phyloP scores from a whole-genome alignment of 2,888 invertebrate species.

The Pediacus dermestoides region DNA sequence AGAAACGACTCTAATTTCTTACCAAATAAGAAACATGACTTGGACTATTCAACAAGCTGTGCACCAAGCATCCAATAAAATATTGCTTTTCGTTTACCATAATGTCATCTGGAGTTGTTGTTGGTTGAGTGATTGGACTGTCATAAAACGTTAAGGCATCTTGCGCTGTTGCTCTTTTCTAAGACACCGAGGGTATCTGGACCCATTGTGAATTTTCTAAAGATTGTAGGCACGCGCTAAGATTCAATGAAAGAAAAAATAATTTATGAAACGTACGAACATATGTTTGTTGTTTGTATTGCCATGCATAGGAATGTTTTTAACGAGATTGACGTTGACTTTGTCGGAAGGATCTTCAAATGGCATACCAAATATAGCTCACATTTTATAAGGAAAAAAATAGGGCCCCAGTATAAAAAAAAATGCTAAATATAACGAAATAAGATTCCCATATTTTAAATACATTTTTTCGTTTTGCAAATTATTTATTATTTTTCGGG shows the following conservation, averaged over 20 bases:
- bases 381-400: no score
- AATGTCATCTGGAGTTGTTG: neutral
- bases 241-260: constrained; percentile 43
- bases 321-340: no score
- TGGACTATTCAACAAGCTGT: constrained; percentile 7
- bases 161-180: constrained; percentile 41
- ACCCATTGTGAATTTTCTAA: constrained; percentile 43
- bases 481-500: no score
- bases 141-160: constrained; percentile 28
- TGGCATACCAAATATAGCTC: no score
- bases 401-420: no score
- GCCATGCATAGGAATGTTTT: no score
- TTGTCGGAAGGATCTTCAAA: no score
- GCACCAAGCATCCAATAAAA: neutral
- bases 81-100: neutral
- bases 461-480: no score
- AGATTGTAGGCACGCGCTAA: constrained; percentile 44
- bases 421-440: no score
- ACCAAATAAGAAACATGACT: constrained; percentile 31
- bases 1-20: constrained; percentile 33
- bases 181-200: constrained; percentile 32
- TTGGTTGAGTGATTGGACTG: neutral
- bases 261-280: constrained; percentile 44
- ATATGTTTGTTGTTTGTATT: constrained; percentile 41
- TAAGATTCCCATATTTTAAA: no score